A percentile compares a stretch with the other conserved stretches of the same genome.
These are phyloP conservation scores for Xestia rhomboidea DNA, from an alignment of 2,888 invertebrate species.

Conservation along the genomic window DNA sequence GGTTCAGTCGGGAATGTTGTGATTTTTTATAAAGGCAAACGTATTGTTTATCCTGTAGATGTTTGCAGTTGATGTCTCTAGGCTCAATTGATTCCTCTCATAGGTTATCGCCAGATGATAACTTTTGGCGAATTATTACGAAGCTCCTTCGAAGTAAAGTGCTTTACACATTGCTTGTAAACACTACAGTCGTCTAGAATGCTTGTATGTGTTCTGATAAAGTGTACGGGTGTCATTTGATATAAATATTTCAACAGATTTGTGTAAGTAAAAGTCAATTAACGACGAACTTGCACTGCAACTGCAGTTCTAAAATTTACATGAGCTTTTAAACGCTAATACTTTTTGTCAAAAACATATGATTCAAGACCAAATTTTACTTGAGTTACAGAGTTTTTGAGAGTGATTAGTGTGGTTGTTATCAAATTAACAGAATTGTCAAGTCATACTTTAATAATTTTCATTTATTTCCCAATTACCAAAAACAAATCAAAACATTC, in stretches of 20 bases:
- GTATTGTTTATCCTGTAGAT: constrained; percentile 35
- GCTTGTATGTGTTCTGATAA: constrained; percentile 19
- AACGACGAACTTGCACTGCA: constrained; percentile 18
- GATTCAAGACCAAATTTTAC: neutral
- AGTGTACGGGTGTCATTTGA: constrained; percentile 11
- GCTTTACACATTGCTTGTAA: constrained; percentile 41
- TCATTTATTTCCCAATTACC: neutral
- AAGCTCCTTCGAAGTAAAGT: constrained; percentile 50
- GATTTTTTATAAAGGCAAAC: constrained; percentile 33
- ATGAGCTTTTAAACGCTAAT: neutral
- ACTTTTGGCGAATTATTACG: constrained; percentile 73
- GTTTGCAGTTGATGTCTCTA: constrained; percentile 43
- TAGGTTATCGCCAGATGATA: constrained; percentile 86
- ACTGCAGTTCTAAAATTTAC: constrained; percentile 35
- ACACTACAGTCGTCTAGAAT: constrained; percentile 7
- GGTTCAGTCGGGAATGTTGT: constrained; percentile 42
- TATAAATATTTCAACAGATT: constrained; percentile 25
- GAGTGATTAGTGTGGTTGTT: neutral
- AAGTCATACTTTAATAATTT: neutral
- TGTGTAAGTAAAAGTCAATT: constrained; percentile 30
- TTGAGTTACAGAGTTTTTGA: neutral
- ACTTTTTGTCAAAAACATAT: neutral
- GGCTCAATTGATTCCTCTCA: constrained; percentile 64
- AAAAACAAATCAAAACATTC: constrained; percentile 14
- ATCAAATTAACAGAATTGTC: constrained; percentile 11